Evolutionary conservation across 2,797 vertebrate species (phyloP), one percentile per base, ranked within the genome.

Genomic region (Pseudopleuronectes americanus): DNA sequence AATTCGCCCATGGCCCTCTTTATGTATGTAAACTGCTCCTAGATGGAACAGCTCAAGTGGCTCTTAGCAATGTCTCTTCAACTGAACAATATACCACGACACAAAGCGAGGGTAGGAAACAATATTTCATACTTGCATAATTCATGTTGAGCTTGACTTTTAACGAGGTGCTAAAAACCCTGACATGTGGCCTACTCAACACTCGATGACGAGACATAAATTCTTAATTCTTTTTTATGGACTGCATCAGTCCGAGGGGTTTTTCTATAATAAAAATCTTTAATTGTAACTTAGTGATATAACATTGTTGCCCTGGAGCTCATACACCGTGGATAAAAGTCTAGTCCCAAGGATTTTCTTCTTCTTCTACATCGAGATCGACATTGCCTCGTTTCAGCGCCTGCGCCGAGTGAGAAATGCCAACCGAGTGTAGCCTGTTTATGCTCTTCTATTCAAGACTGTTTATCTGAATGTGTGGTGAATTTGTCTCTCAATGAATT

Each of bases 161-260:
- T 93, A 93, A 94, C 71, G 68, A 90, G 85, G 90, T 87, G 89
- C 89, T 93, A 91, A 92, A 91, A 90, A 84, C 62, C 86, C 69
- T 74, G 86, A 91, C 88, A 83, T 87, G 89, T 76, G 74, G 74
- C 84, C 75, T 83, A 78, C 85, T 92, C 89, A 84, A 73, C 76
- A 64, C 69, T 72, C 61, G 70, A 80, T 75, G 67, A 61, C 19
- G 13, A 61, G 24, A 75, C 83, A 91, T 92, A 83, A 91, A 92
- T 91, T 87, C 84, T 80, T 87, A 75, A 87, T 87, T 74, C 52
- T 70, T 80, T 83, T 90, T 92, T 83, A 90, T 88, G 90, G 87
- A 85, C 85, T 80, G 74, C 63, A 57, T 78, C 77, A 60, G 77
- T 81, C 70, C 36, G 49, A 76, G 81, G 74, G 86, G 88, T 91